phyloP scores from a whole-genome alignment of 2,888 invertebrate genomes.

The Sepioteuthis lessoniana region DNA sequence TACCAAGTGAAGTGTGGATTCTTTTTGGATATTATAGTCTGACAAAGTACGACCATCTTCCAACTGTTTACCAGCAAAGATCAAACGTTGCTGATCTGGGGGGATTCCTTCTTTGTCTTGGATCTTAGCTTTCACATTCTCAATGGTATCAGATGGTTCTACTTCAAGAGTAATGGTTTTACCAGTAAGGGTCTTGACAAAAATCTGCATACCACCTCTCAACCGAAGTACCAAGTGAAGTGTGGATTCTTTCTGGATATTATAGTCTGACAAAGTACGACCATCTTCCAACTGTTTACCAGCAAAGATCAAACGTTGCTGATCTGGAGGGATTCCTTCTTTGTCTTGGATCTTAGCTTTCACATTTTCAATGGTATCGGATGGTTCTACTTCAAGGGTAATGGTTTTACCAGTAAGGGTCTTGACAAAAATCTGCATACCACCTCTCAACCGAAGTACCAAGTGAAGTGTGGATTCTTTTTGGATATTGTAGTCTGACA shows the following conservation, averaged over 20 bases:
- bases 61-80: slow-evolving; percentile 92
- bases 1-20: slow-evolving; percentile 92
- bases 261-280: slow-evolving; percentile 92
- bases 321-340: slow-evolving; percentile 81
- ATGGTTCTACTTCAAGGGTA: slow-evolving; percentile 81
- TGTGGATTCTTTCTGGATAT: slow-evolving; percentile 96
- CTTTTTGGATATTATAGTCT: slow-evolving; percentile 95
- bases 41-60: slow-evolving; percentile 93
- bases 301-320: slow-evolving; percentile 92
- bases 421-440: slow-evolving; percentile 82
- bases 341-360: slow-evolving; percentile 81
- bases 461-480: slow-evolving; percentile 93
- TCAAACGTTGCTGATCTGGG: slow-evolving; percentile 70
- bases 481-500: slow-evolving; percentile 95
- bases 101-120: slow-evolving; percentile 78
- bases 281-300: slow-evolving; percentile 97
- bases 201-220: slow-evolving; percentile 88
- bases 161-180: slow-evolving; percentile 74
- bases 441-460: slow-evolving; percentile 87
- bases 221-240: slow-evolving; percentile 91
- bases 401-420: slow-evolving; percentile 75
- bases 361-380: slow-evolving; percentile 95
- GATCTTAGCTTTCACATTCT: slow-evolving; percentile 86
- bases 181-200: slow-evolving; percentile 73
- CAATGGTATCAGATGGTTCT: slow-evolving; percentile 92